Evolutionary conservation across 2,888 invertebrate genomes (phyloP).

Genomic region (Fragum whitleyi): DNA sequence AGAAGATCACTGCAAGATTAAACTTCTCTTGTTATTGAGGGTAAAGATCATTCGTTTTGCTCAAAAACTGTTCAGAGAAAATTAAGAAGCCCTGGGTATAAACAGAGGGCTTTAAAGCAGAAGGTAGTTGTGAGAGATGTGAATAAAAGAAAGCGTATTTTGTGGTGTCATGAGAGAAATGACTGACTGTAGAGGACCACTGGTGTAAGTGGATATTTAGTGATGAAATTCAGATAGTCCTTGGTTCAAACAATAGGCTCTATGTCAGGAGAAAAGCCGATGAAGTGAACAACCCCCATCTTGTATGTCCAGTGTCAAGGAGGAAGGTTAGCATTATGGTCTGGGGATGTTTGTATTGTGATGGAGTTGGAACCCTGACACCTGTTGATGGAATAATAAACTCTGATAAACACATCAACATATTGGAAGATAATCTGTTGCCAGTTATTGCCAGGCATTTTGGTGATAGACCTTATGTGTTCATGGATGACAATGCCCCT

Average conservation of each 20-base stretch:
- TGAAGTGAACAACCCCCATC: constrained; percentile 14
- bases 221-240: no score
- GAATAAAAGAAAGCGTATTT: no score
- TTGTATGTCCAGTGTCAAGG: neutral
- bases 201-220: no score
- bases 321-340: constrained; percentile 6
- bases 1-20: constrained; percentile 4
- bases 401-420: neutral
- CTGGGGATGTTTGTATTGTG: no score
- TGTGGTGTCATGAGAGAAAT: no score
- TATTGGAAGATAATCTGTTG: neutral
- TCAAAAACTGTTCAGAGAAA: constrained; percentile 8
- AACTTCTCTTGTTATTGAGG: constrained; percentile 13
- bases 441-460: constrained; percentile 24
- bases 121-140: no score
- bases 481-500: constrained; percentile 27
- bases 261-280: no score
- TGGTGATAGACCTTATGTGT: neutral
- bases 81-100: no score
- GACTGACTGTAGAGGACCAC: no score
- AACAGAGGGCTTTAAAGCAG: no score
- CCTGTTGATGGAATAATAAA: neutral
- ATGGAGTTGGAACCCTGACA: no score
- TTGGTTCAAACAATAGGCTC: no score
- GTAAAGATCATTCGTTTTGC: constrained; percentile 14